Base-by-base conservation (phyloP, 2,113 vertebrate genomes). In the Tychaedon coryphoeus region DNA sequence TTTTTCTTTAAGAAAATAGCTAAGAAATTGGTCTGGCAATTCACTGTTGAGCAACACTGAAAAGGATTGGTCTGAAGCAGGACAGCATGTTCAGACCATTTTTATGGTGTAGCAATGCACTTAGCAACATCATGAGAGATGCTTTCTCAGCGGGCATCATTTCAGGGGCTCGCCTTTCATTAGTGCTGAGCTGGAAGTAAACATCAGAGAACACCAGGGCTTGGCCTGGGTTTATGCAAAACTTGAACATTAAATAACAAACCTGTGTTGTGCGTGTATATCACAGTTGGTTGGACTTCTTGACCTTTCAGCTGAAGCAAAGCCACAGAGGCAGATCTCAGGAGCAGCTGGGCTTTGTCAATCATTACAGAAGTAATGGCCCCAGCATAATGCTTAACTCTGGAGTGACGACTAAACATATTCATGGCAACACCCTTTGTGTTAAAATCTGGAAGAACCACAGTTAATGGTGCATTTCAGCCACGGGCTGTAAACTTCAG, bases 321-420 rank as follows among this genome's bases (percentile, higher is more conserved):
- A 94, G 70, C 85, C 66, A 61, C 69, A 67, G 40, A 77, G 42
- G 67, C 51, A 14, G 64, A 81, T 89, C 88, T 94, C 83, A 86
- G 90, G 79, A 81, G 85, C 88, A 96, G 91, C 84, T 65, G 4
- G 10, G 47, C 45, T 93, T 95, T 96, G 97, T 97, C 94, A 98
- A 98, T 98, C 86, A 97, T 98, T 98, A 96, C 72, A 90, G n/a
- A 82, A 94, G 53, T 91, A 80, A 94, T 93, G 78, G 91, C 88
- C 93, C 86, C 86, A 6, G 88, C 97, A 72, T 95, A 98, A 98
- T 98, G 93, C 97, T 98, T 98, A 98, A 98, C 98, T 97, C 71
- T 82, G 72, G 76, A 97, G 92, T 83, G 89, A 95, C 2, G 29
- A 91, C 95, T 89, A 94, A 97, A 97, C 95, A 86, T 97, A 98